A percentile compares a stretch with the other conserved stretches of the same genome.
phyloP scores from a whole-genome alignment of 2,113 vertebrate species.

The Xenopus tropicalis region UCB_Xtro_10.0 CM004450.2:92243001-92243500 shows the following conservation, averaged over 20 bases:
- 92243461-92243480: no score
- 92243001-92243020: constrained; percentile 39
- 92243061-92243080: constrained; percentile 24
- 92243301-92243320: no score
- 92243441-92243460: no score
- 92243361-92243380: no score
- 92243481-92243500: no score
- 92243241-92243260: background rate
- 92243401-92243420: no score
- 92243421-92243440: no score
- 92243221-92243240: constrained; percentile 9
- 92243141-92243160: constrained; percentile 21
- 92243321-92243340: no score
- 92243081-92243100: constrained; percentile 1
- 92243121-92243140: constrained; percentile 16
- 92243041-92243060: constrained; percentile 38
- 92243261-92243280: background rate
- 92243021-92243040: constrained; percentile 42
- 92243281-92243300: background rate
- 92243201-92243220: background rate
- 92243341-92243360: no score
- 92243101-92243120: constrained; percentile 10
- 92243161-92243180: constrained; percentile 17
- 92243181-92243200: constrained; percentile 12
- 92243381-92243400: no score